Percentiles rank a stretch among this genome's conserved stretches.
Evolutionary conservation across 2,888 invertebrate genomes (phyloP).

Genomic region (Sarcophaga rosellei): DNA sequence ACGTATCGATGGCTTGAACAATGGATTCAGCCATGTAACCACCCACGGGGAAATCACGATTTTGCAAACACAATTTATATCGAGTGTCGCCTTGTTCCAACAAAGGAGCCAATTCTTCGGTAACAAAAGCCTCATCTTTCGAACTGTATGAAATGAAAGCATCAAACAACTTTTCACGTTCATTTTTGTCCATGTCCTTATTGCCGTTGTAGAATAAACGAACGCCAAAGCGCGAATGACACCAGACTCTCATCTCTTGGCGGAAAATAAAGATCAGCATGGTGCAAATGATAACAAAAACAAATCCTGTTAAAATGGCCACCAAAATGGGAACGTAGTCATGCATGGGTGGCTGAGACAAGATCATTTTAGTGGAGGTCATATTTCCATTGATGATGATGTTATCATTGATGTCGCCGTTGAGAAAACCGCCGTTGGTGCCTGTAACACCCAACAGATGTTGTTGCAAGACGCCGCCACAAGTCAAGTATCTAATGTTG

Average conservation of each 20-base stretch:
- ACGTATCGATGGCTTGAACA: constrained; percentile 94
- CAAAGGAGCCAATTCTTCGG: constrained; percentile 92
- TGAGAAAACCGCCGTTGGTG: constrained; percentile 69
- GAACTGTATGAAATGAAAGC: constrained; percentile 97
- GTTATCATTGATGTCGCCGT: constrained; percentile 69
- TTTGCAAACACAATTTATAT: constrained; percentile 94
- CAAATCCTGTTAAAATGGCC: constrained; percentile 88
- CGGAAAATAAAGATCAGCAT: constrained; percentile 91
- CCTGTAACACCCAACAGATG: constrained; percentile 69
- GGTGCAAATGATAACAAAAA: constrained; percentile 88
- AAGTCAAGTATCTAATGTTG: constrained; percentile 74
- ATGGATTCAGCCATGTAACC: constrained; percentile 96
- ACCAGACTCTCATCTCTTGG: constrained; percentile 92
- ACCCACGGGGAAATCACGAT: constrained; percentile 94
- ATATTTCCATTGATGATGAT: constrained; percentile 83
- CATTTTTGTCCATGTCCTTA: constrained; percentile 90
- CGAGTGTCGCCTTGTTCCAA: constrained; percentile 90
- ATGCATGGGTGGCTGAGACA: constrained; percentile 84
- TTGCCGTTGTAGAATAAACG: constrained; percentile 88
- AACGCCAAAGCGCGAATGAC: constrained; percentile 91
- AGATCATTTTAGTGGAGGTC: constrained; percentile 84
- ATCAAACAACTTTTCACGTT: constrained; percentile 94
- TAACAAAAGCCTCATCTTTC: constrained; percentile 95
- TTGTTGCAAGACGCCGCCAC: constrained; percentile 73
- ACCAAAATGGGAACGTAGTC: constrained; percentile 91